These are phyloP conservation scores for Ictidomys tridecemlineatus DNA, from an alignment of 2,113 vertebrate species.

Conservation along the genomic window DNA sequence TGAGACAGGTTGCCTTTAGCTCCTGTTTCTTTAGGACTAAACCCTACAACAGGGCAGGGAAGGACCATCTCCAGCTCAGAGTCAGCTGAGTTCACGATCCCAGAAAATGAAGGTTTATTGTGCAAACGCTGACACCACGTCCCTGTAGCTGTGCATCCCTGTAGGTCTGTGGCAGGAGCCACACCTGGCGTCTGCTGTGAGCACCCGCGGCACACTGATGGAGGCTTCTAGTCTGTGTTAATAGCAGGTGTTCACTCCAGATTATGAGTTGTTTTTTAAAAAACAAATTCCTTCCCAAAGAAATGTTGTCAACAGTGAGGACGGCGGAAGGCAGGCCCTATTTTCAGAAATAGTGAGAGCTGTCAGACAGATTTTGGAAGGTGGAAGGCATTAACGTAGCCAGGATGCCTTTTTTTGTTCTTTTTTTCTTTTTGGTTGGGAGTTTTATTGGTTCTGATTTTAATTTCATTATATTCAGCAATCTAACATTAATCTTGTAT, in stretches of 20 bases:
- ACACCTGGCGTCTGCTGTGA: neutral
- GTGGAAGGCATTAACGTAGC: neutral
- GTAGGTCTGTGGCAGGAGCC: neutral
- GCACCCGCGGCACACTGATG: accelerated
- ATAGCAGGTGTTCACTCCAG: neutral
- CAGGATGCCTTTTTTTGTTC: neutral
- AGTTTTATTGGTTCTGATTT: slow-evolving; percentile 65
- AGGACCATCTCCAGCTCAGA: neutral
- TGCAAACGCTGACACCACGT: slow-evolving; percentile 73
- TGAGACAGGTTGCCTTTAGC: accelerated
- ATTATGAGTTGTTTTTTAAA: neutral
- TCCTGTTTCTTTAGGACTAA: slow-evolving; percentile 55
- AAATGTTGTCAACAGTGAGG: neutral
- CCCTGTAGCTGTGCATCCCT: neutral
- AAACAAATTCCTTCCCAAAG: neutral
- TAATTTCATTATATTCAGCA: slow-evolving; percentile 75
- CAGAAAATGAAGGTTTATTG: slow-evolving; percentile 83
- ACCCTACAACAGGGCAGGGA: neutral
- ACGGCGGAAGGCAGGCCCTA: neutral
- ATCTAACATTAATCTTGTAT: slow-evolving; percentile 89
- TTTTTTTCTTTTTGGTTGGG: slow-evolving; percentile 65
- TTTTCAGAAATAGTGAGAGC: neutral
- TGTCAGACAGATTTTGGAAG: neutral
- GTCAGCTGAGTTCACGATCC: slow-evolving; percentile 85
- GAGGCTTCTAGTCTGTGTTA: neutral